phyloP scores from a whole-genome alignment of 2,113 vertebrate genomes.

The Alaudala cheleensis region DNA sequence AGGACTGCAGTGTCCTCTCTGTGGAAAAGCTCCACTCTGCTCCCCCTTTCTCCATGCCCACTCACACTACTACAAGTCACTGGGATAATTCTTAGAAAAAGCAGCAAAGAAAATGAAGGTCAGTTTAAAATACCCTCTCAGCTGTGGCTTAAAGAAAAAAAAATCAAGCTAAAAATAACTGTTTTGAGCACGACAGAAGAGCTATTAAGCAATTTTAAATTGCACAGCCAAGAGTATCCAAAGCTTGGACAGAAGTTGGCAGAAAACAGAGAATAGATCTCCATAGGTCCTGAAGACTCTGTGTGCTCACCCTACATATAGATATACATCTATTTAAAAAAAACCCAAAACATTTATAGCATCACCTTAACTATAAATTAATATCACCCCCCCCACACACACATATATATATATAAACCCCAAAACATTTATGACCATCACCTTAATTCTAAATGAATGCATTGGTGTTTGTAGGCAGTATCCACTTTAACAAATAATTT shows the following conservation, averaged over 20 bases:
- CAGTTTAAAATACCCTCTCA: neutral
- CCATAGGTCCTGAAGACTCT: neutral
- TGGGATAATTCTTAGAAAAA: neutral
- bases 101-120: neutral
- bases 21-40: neutral
- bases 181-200: neutral
- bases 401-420: neutral
- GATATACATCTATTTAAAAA: neutral
- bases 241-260: neutral
- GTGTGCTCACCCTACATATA: neutral
- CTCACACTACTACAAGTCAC: neutral
- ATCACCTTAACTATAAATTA: neutral
- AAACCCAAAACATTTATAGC: neutral
- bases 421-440: neutral
- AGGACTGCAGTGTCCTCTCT: neutral
- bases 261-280: neutral
- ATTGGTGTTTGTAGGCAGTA: neutral
- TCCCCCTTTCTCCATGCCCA: neutral
- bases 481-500: neutral
- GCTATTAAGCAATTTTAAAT: neutral
- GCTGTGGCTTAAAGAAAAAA: neutral
- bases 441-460: neutral
- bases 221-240: neutral
- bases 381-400: accelerated
- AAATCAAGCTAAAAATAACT: neutral